These are phyloP conservation scores for Spea multiplicata DNA, from an alignment of 2,113 vertebrate species.

Conservation along the genomic window DNA sequence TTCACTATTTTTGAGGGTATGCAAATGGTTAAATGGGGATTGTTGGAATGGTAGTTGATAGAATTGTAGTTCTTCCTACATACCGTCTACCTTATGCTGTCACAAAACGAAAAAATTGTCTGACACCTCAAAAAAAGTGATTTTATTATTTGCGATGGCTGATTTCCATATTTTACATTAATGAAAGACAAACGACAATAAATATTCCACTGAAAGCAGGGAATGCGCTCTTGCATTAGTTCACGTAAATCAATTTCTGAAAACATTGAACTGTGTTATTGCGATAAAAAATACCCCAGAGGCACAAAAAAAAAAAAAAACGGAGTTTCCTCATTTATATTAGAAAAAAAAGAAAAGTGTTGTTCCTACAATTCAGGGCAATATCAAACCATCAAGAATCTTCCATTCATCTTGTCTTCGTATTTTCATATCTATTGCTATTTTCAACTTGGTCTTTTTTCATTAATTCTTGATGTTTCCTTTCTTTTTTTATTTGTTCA, in stretches of 20 bases:
- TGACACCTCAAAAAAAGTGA: not conserved
- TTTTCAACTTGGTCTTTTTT: slow-evolving; percentile 8
- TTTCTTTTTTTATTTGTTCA: not conserved
- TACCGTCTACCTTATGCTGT: not conserved
- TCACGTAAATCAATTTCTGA: slow-evolving; percentile 18
- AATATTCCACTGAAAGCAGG: slow-evolving; percentile 4
- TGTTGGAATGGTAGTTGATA: too few relatives aligned
- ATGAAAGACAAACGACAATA: not conserved
- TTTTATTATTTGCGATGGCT: not conserved
- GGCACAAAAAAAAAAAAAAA: slow-evolving; percentile 8
- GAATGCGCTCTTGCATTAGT: not conserved
- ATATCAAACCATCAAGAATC: not conserved
- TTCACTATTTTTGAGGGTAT: too few relatives aligned
- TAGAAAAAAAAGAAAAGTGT: slow-evolving; percentile 9
- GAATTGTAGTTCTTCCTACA: too few relatives aligned
- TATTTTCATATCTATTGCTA: slow-evolving; percentile 12
- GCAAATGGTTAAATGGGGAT: too few relatives aligned
- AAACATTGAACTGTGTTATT: slow-evolving; percentile 30
- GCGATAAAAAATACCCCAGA: slow-evolving; percentile 18
- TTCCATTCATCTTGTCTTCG: not conserved
- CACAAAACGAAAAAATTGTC: not conserved
- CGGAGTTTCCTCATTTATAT: slow-evolving; percentile 11
- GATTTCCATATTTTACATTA: not conserved
- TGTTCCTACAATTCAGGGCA: not conserved
- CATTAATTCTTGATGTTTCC: not conserved